A percentile compares a stretch with the other conserved stretches of the same genome.
phyloP scores from a whole-genome alignment of 2,797 vertebrate genomes.

The Siniperca scherzeri region DNA sequence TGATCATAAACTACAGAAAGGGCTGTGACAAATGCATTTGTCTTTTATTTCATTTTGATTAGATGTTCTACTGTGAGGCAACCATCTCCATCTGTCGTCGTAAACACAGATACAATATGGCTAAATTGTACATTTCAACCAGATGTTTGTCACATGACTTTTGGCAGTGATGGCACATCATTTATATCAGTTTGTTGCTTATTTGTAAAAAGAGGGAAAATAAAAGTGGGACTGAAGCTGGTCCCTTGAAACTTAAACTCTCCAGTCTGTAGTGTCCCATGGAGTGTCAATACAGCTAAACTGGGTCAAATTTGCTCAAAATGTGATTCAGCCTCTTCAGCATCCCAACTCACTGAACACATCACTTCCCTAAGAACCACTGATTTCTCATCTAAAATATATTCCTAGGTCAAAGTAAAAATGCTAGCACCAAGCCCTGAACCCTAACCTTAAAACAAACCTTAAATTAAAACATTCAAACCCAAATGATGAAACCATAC shows the following conservation, averaged over 20 bases:
- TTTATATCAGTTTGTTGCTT: conserved; percentile 8
- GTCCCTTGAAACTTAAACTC: conserved; percentile 5
- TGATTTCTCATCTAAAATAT: conserved; percentile 20
- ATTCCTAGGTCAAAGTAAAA: conserved; percentile 32
- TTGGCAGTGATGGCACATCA: conserved; percentile 40
- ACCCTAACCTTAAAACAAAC: conserved; percentile 13
- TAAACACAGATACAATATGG: conserved; percentile 56
- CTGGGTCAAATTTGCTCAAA: conserved; percentile 46
- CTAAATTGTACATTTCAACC: conserved; percentile 20
- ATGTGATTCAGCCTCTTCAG: conserved; percentile 51
- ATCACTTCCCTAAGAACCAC: background rate
- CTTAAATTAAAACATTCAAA: conserved; percentile 26
- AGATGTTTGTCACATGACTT: conserved; percentile 13
- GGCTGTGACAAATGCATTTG: background rate
- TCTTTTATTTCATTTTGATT: conserved; percentile 1
- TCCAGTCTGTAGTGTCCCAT: background rate
- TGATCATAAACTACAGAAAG: conserved; percentile 12
- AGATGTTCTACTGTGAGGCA: background rate
- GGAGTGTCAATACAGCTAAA: background rate
- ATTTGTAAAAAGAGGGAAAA: background rate
- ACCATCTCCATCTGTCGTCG: conserved; percentile 12
- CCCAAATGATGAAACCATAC: conserved; percentile 32
- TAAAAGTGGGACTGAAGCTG: background rate
- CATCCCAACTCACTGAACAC: conserved; percentile 15
- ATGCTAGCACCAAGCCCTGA: conserved; percentile 23